Conservation (phyloP, 1,140 invertebrate species). For the Grapholita molesta region DNA sequence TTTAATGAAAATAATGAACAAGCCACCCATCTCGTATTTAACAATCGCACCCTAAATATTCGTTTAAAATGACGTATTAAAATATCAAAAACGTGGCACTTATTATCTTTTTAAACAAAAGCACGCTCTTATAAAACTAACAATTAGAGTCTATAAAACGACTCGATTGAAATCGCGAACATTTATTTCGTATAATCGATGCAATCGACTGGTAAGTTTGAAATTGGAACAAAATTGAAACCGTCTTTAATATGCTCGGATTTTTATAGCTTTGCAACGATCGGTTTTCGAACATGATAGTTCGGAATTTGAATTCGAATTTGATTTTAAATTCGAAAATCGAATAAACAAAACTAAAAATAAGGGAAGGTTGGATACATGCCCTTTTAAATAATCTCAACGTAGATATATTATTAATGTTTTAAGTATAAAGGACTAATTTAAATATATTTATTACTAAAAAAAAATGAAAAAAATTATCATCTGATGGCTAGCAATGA, state of each 20-base stretch:
- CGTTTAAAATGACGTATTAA: background rate
- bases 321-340: too few relatives aligned
- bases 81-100: background rate
- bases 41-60: slow-evolving; percentile 23
- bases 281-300: background rate
- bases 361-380: too few relatives aligned
- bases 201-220: slow-evolving; percentile 28
- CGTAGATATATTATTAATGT: too few relatives aligned
- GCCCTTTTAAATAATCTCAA: too few relatives aligned
- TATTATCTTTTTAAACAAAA: slow-evolving; percentile 15
- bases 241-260: background rate
- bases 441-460: background rate
- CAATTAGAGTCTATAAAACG: slow-evolving; percentile 65
- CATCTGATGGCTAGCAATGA: background rate
- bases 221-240: background rate
- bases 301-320: background rate
- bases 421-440: background rate
- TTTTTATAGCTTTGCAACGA: background rate
- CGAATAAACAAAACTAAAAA: too few relatives aligned
- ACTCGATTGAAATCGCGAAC: slow-evolving; percentile 25
- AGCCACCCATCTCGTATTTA: slow-evolving; percentile 53
- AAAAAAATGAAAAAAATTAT: too few relatives aligned
- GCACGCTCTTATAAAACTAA: slow-evolving; percentile 44
- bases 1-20: slow-evolving; percentile 55
- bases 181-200: slow-evolving; percentile 44